Evolutionary conservation across 2,797 vertebrate species (phyloP).

Genomic region (Takifugu ocellatus): DNA sequence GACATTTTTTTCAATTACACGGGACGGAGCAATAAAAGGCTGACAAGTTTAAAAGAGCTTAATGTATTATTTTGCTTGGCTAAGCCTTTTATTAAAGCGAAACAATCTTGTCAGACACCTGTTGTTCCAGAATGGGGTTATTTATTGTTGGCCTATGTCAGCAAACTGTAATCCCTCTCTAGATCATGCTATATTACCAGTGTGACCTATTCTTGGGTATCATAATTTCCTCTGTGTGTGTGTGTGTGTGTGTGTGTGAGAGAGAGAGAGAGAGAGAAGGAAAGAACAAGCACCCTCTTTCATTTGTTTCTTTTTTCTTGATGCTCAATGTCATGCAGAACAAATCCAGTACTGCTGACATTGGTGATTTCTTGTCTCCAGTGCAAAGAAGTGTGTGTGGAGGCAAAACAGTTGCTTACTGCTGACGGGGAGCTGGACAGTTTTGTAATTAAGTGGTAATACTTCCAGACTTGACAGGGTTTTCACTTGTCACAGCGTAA

Average conservation of each 20-base stretch:
- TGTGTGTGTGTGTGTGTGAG: background rate
- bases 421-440: conserved; percentile 47
- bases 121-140: conserved; percentile 54
- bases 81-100: conserved; percentile 68
- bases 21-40: conserved; percentile 50
- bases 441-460: conserved; percentile 68
- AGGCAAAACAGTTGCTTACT: conserved; percentile 58
- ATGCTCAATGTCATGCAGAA: conserved; percentile 66
- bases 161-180: conserved; percentile 58
- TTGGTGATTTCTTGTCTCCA: conserved; percentile 56
- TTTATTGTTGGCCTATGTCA: conserved; percentile 62
- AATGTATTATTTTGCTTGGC: conserved; percentile 55
- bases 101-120: conserved; percentile 70
- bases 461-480: conserved; percentile 45
- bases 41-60: conserved; percentile 52
- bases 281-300: conserved; percentile 35
- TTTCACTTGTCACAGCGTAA: conserved; percentile 43
- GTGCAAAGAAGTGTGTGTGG: conserved; percentile 59
- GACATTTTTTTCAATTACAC: conserved; percentile 49
- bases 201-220: conserved; percentile 63
- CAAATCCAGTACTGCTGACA: conserved; percentile 66
- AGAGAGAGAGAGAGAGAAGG: conserved; percentile 20
- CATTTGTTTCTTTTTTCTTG: conserved; percentile 35
- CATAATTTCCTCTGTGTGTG: conserved; percentile 49
- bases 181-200: conserved; percentile 51